Conservation (phyloP, 2,888 invertebrate genomes). For the Capitulum mitella region DNA sequence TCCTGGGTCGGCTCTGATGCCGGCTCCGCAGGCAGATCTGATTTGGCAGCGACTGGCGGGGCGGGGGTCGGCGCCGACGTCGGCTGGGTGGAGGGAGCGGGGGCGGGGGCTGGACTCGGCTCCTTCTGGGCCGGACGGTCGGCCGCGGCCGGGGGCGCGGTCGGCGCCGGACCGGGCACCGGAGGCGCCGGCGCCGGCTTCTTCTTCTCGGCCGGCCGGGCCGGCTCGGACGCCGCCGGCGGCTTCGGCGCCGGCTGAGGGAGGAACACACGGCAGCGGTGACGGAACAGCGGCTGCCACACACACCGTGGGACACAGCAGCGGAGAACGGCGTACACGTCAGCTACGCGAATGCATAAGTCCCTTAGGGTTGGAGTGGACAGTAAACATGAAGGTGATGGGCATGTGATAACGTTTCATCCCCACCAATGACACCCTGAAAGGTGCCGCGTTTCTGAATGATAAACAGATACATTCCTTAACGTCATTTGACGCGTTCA, state of each 20-base stretch:
- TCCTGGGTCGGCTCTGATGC: neutral
- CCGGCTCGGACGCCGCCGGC: neutral
- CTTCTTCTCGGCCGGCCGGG: constrained; percentile 1
- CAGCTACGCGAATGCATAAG: too few species aligned
- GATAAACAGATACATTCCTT: too few species aligned
- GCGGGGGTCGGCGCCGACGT: neutral
- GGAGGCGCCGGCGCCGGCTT: neutral
- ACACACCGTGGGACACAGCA: too few species aligned
- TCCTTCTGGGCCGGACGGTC: neutral
- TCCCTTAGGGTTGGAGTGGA: too few species aligned
- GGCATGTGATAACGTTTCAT: too few species aligned
- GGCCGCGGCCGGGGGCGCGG: neutral
- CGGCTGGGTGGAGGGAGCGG: too few species aligned
- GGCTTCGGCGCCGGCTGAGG: neutral
- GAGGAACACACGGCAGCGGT: neutral
- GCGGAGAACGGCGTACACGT: too few species aligned
- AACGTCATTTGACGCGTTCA: too few species aligned
- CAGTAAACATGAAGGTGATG: too few species aligned
- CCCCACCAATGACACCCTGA: too few species aligned
- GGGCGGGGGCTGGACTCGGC: neutral
- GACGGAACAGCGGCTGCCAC: neutral
- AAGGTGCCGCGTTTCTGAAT: too few species aligned
- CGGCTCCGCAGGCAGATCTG: neutral
- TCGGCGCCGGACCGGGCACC: neutral
- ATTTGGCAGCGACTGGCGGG: too few species aligned